Evolutionary conservation across 2,888 invertebrate genomes (phyloP), one percentile per base, ranked within the genome.

Genomic region (Nemoura dubitans): DNA sequence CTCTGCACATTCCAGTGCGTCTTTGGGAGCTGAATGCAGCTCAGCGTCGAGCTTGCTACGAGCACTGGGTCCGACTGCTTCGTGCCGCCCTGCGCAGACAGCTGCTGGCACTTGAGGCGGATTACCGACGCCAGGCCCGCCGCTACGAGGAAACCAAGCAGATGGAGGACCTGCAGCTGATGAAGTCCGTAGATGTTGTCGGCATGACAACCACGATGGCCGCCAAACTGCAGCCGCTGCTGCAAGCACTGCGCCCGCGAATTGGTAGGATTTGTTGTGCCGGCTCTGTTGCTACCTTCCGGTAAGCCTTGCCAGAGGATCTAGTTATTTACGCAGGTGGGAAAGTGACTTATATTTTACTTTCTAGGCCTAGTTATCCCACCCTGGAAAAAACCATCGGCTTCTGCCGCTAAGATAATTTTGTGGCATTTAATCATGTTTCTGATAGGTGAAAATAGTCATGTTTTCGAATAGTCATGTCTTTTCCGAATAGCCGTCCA

Each of bases 141-240:
- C 93, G 93, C 87, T 90, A 93, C 80, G 92, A 92, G 16, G 94
- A 94, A 87, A 90, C 94, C 36, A 92, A 92, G 1, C 92, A 93
- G 0, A 92, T 94, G 5, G 93, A 93, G 83, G 94, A 95, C 88
- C 92, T 93, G 6, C 92, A 93, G 89, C 91, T 93, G 76, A 92
- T 94, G 89, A 92, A 91, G 87, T 89, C 92, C 0, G 93, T 93
- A 16, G 90, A 93, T 76, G 93, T 96, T 0, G 92, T 96, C 29
- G 96, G 96, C 0, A 95, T 96, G 91, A 97, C 97, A 5, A 97
- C 97, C 0, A 95, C 96, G 0, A 94, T 94, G 26, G 96, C 96
- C 0, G 96, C 97, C 0, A 93, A 95, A 86, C 91, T 94, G 26
- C 94, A 95, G 88, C 92, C 93, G 0, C 91, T 95, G 3, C 91